Conservation (phyloP, 2,888 invertebrate species). For the Callimorpha dominula region DNA sequence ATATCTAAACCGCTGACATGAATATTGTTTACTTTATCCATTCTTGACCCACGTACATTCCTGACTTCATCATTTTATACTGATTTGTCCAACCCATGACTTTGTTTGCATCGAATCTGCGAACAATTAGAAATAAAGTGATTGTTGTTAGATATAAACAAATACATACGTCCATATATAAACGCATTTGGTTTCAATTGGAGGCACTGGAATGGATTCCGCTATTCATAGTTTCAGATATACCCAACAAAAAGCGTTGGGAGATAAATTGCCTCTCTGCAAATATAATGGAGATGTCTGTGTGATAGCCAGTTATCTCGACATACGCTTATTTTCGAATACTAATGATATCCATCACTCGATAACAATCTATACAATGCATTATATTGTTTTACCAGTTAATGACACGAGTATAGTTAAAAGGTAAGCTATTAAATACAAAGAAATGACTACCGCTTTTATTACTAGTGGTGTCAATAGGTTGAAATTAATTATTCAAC, state of each 20-base stretch:
- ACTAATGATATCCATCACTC: constrained; percentile 51
- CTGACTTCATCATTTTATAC: constrained; percentile 46
- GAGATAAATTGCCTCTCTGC: constrained; percentile 69
- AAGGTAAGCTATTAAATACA: neutral
- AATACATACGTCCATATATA: constrained; percentile 35
- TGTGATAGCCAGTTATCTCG: constrained; percentile 65
- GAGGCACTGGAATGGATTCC: constrained; percentile 64
- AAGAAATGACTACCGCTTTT: neutral
- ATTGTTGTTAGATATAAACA: constrained; percentile 42
- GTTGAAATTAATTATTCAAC: neutral
- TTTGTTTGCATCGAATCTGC: constrained; percentile 56
- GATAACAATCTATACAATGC: neutral
- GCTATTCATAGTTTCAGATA: constrained; percentile 71
- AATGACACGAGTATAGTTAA: neutral
- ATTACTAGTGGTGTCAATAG: neutral
- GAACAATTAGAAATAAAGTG: constrained; percentile 54
- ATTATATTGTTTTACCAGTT: neutral
- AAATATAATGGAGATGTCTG: constrained; percentile 71
- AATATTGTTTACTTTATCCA: constrained; percentile 53
- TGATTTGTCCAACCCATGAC: constrained; percentile 42
- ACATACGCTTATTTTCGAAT: constrained; percentile 57
- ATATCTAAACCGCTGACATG: constrained; percentile 58
- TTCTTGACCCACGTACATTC: constrained; percentile 37
- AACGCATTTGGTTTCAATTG: constrained; percentile 55
- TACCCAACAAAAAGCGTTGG: constrained; percentile 66